phyloP scores from a whole-genome alignment of 2,888 invertebrate genomes.

The Eucera pruinosa region DNA sequence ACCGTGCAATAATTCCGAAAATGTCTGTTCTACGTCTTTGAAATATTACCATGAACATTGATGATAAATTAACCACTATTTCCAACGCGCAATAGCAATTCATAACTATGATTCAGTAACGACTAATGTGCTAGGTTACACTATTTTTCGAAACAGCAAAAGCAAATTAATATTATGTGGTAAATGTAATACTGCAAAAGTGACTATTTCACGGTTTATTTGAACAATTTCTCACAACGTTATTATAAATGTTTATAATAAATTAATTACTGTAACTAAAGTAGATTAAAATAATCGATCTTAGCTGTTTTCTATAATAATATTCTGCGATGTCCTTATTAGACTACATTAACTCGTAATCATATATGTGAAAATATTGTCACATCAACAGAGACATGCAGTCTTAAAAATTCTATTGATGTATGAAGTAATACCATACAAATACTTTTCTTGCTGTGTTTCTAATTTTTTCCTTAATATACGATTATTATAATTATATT shows the following conservation, averaged over 20 bases:
- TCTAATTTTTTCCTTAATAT: too few relatives aligned
- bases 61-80: background rate
- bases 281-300: background rate
- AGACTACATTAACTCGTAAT: too few relatives aligned
- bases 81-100: background rate
- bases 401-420: too few relatives aligned
- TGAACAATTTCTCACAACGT: too few relatives aligned
- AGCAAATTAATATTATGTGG: background rate
- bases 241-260: background rate
- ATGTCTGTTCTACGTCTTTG: background rate
- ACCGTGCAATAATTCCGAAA: background rate
- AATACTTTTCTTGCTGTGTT: too few relatives aligned
- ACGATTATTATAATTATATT: too few relatives aligned
- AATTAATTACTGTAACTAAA: too few relatives aligned
- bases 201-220: background rate
- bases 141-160: background rate
- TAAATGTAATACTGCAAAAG: background rate
- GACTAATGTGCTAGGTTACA: background rate
- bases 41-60: background rate
- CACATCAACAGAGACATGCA: too few relatives aligned
- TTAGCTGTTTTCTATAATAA: background rate
- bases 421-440: too few relatives aligned
- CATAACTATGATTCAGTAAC: constrained; percentile 1
- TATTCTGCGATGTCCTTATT: too few relatives aligned
- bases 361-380: too few relatives aligned